These are phyloP conservation scores for Dasyprocta punctata DNA, from an alignment of 2,113 vertebrate genomes.

Conservation along the genomic window DNA sequence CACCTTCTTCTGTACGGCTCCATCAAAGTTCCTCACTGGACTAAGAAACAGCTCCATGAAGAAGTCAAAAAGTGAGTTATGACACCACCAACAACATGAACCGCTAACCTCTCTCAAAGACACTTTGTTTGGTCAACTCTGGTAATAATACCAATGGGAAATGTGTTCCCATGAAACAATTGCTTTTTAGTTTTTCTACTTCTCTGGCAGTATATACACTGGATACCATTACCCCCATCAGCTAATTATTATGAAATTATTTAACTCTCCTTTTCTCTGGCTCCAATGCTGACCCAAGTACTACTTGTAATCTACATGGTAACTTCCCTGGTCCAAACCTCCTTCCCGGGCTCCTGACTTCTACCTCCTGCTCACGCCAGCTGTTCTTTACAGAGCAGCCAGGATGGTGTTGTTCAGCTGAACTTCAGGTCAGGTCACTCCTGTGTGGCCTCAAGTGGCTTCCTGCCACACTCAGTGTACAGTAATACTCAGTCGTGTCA, in stretches of 20 bases:
- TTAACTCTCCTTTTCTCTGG: background rate
- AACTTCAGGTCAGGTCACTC: background rate
- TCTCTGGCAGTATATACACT: background rate
- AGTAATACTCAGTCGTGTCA: background rate
- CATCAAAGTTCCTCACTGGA: slow-evolving; percentile 96
- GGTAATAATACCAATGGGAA: background rate
- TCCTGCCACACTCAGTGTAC: background rate
- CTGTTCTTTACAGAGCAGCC: background rate
- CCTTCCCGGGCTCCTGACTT: background rate
- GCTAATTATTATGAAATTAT: background rate
- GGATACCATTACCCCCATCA: background rate
- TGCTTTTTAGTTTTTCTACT: background rate
- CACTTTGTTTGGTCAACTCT: background rate
- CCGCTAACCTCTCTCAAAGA: background rate
- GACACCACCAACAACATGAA: background rate
- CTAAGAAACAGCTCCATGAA: slow-evolving; percentile 87
- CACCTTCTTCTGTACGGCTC: slow-evolving; percentile 95
- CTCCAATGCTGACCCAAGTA: background rate
- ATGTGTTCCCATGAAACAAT: background rate
- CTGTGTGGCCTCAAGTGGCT: background rate
- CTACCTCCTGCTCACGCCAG: background rate
- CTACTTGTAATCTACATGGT: background rate
- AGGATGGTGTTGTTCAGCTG: background rate
- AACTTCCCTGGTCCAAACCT: background rate
- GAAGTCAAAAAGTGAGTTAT: slow-evolving; percentile 92